These are phyloP conservation scores for Coregonus suidteri DNA, from an alignment of 2,797 vertebrate genomes.

Conservation along the genomic window DNA sequence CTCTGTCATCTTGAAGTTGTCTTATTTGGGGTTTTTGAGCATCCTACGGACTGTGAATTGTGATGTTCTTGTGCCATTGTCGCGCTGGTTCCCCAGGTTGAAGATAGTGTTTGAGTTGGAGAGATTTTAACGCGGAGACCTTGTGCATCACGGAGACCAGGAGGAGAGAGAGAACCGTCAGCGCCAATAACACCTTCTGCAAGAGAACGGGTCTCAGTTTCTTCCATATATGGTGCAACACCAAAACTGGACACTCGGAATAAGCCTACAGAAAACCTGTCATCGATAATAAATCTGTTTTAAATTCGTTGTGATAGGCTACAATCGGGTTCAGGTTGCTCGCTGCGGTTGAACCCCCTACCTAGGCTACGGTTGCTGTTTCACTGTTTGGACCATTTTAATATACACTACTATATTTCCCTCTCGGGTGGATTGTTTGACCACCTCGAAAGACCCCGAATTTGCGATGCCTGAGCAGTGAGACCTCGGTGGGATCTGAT, in stretches of 20 bases:
- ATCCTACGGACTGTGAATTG: conserved; percentile 49
- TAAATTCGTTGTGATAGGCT: conserved; percentile 28
- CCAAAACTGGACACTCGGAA: conserved; percentile 60
- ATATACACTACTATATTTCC: conserved; percentile 31
- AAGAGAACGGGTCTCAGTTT: conserved; percentile 17
- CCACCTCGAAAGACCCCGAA: conserved; percentile 59
- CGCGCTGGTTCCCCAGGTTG: conserved; percentile 45
- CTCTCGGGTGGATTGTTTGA: conserved; percentile 54
- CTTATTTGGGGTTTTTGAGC: conserved; percentile 14
- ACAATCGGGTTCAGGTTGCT: conserved; percentile 10
- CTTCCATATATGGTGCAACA: conserved; percentile 20
- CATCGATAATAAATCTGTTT: conserved; percentile 40
- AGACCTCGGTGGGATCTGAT: conserved; percentile 66
- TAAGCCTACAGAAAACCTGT: conserved; percentile 51
- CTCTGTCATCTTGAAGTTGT: conserved; percentile 23
- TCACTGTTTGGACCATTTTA: conserved; percentile 33
- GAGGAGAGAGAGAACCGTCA: conserved; percentile 33
- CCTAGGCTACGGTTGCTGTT: conserved; percentile 55
- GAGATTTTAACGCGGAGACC: conserved; percentile 50
- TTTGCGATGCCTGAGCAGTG: conserved; percentile 72
- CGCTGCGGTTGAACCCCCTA: no score
- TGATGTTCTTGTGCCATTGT: conserved; percentile 46
- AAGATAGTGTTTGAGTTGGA: conserved; percentile 42
- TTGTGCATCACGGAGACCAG: conserved; percentile 34
- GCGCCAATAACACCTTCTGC: conserved; percentile 41